Conservation (phyloP, 2,113 vertebrate genomes). For the Arenaria interpres region DNA sequence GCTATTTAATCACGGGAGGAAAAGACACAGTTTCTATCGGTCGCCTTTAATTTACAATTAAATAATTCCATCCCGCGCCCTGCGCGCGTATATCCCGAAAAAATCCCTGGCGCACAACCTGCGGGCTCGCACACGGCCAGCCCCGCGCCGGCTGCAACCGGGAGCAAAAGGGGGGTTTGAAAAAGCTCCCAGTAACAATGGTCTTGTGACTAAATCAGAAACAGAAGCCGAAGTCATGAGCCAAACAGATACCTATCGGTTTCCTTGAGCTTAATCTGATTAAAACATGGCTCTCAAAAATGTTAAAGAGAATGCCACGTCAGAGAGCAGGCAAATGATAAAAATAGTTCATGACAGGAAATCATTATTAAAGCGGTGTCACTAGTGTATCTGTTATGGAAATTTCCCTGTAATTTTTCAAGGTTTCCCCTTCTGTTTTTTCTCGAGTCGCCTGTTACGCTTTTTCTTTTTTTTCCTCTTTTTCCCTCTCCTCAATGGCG, state of each 20-base stretch:
- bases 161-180: constrained; percentile 64
- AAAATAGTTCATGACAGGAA: constrained; percentile 79
- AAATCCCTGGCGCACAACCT: constrained; percentile 63
- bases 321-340: constrained; percentile 72
- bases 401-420: constrained; percentile 77
- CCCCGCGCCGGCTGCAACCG: constrained; percentile 71
- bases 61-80: constrained; percentile 20
- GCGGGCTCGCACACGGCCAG: constrained; percentile 42
- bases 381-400: constrained; percentile 76
- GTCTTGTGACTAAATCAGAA: constrained; percentile 83
- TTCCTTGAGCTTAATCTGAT: constrained; percentile 85
- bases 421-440: constrained; percentile 59
- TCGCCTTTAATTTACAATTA: constrained; percentile 66
- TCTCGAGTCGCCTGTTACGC: background rate
- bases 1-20: constrained; percentile 43
- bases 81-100: background rate
- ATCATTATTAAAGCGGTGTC: constrained; percentile 75
- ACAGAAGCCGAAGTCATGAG: constrained; percentile 76
- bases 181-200: constrained; percentile 80
- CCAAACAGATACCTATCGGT: constrained; percentile 82
- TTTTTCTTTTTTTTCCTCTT: background rate
- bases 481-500: background rate
- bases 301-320: constrained; percentile 76
- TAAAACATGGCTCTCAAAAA: constrained; percentile 78
- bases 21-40: constrained; percentile 45